Conservation (phyloP, 2,888 invertebrate genomes). For the Icerya purchasi region DNA sequence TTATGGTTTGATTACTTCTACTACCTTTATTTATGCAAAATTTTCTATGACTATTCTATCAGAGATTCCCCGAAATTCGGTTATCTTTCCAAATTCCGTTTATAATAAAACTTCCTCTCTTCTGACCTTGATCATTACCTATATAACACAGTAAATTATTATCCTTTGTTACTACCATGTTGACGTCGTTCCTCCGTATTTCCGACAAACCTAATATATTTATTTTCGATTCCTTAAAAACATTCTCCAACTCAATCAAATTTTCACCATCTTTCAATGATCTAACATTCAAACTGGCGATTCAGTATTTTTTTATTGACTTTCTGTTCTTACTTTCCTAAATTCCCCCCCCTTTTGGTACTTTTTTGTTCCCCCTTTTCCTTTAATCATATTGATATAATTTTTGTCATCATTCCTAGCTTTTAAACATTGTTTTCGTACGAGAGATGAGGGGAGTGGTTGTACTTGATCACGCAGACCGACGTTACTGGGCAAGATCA, state of each 20-base stretch:
- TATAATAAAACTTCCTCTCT: constrained; percentile 5
- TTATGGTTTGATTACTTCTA: not conserved
- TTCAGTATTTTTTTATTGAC: not conserved
- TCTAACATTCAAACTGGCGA: not conserved
- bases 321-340: not conserved
- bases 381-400: not conserved
- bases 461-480: no score
- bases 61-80: not conserved
- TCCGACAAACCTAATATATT: constrained; percentile 17
- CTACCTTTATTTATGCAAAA: not conserved
- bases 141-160: constrained; percentile 1
- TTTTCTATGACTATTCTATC: not conserved
- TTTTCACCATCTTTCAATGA: not conserved
- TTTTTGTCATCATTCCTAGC: not conserved
- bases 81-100: not conserved
- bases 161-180: not conserved
- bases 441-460: not conserved
- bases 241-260: not conserved
- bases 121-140: constrained; percentile 3
- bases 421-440: not conserved
- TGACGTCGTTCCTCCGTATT: not conserved
- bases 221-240: constrained; percentile 28
- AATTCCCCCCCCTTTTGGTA: not conserved
- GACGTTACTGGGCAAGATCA: no score
- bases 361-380: not conserved